Percentiles rank a stretch among this genome's conserved stretches.
Conservation (phyloP, 2,888 invertebrate genomes). For the Rotaria magnacalcarata region DNA sequence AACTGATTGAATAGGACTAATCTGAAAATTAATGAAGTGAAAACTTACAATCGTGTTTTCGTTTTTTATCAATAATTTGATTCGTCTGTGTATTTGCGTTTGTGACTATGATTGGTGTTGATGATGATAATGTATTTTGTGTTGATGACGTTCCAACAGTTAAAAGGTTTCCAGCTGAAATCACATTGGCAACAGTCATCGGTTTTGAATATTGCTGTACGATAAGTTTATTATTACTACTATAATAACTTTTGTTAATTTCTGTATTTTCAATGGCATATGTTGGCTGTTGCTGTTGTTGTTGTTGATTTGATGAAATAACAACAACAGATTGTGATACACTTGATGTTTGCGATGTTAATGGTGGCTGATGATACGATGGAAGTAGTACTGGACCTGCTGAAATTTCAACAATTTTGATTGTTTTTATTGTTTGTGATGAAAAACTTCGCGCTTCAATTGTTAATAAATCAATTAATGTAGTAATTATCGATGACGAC, state of each 20-base stretch:
- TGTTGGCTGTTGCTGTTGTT: not conserved
- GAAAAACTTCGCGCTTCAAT: constrained; percentile 30
- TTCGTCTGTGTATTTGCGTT: not conserved
- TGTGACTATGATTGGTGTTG: not conserved
- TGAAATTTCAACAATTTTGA: constrained; percentile 27
- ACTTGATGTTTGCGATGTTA: not conserved
- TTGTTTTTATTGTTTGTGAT: constrained; percentile 33
- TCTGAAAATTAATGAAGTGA: not conserved
- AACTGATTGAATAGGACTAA: not conserved
- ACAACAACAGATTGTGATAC: constrained; percentile 1
- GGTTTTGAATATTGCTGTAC: constrained; percentile 17
- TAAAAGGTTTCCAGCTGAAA: not conserved
- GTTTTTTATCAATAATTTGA: not conserved
- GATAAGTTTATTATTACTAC: not conserved
- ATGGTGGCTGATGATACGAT: constrained; percentile 17
- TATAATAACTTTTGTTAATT: constrained; percentile 25
- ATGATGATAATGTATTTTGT: not conserved
- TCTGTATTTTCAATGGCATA: constrained; percentile 34
- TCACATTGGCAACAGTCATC: not conserved
- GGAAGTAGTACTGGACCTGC: constrained; percentile 2
- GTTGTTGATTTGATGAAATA: not conserved
- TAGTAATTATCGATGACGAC: not conserved
- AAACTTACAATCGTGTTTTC: constrained; percentile 19
- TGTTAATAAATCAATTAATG: constrained; percentile 29
- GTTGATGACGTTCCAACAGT: not conserved